These are phyloP conservation scores for Pelodytes ibericus DNA, from an alignment of 2,797 vertebrate genomes.

Conservation along the genomic window DNA sequence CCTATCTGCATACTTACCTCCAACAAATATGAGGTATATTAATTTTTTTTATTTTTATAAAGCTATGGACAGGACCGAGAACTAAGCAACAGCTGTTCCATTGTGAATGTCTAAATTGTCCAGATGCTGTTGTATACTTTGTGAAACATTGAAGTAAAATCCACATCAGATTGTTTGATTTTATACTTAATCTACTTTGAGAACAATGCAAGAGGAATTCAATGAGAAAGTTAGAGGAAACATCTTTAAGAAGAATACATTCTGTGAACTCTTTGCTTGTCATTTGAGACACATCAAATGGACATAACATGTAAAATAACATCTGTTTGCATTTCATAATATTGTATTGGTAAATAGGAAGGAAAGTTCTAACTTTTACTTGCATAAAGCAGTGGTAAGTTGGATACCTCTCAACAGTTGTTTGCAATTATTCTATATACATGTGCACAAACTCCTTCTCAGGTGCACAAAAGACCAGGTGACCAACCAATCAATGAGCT, in stretches of 20 bases:
- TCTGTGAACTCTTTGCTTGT: not conserved
- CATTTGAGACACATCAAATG: not conserved
- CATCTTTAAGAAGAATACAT: not conserved
- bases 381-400: no score
- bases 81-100: slow-evolving; percentile 9
- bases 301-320: not conserved
- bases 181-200: not conserved
- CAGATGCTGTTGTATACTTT: not conserved
- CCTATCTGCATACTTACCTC: slow-evolving; percentile 6
- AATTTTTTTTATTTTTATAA: slow-evolving; percentile 12
- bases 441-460: no score
- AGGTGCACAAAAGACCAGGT: no score
- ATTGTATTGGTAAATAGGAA: no score
- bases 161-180: not conserved
- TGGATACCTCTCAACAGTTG: no score
- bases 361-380: no score
- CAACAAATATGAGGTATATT: slow-evolving; percentile 1
- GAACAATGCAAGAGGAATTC: not conserved
- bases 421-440: no score
- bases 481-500: no score
- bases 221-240: not conserved
- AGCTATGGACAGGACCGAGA: slow-evolving; percentile 12
- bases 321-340: not conserved
- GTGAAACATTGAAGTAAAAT: not conserved
- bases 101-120: slow-evolving; percentile 10